A percentile compares a stretch with the other conserved stretches of the same genome.
These are phyloP conservation scores for Phengaris arion DNA, from an alignment of 2,888 invertebrate species.

Conservation along the genomic window DNA sequence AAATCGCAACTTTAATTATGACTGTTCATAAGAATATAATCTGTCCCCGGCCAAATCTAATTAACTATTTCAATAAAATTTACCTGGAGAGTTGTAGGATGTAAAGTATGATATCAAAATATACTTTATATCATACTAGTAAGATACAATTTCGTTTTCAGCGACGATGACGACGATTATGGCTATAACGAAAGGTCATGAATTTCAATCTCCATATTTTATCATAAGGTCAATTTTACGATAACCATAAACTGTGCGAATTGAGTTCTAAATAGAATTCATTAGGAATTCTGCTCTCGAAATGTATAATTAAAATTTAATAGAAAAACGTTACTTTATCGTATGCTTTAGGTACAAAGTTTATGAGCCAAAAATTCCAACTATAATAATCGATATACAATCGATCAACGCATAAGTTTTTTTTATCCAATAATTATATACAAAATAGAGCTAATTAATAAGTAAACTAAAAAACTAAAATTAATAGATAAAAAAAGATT, in stretches of 20 bases:
- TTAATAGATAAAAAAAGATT: too few species aligned
- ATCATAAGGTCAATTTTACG: conserved; percentile 22
- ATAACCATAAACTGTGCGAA: conserved; percentile 9
- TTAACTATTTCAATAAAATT: conserved; percentile 30
- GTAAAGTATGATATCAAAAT: not conserved
- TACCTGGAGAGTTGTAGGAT: not conserved
- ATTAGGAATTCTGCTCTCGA: not conserved
- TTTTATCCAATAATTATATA: too few species aligned
- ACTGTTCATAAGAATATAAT: conserved; percentile 27
- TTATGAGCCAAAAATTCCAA: not conserved
- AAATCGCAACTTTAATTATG: conserved; percentile 12
- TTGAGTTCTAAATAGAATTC: not conserved
- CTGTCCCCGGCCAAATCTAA: conserved; percentile 18
- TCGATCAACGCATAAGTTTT: too few species aligned
- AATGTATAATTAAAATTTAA: not conserved
- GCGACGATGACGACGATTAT: not conserved
- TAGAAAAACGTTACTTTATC: not conserved
- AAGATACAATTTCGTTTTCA: not conserved
- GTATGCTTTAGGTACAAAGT: not conserved
- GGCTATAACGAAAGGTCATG: conserved; percentile 8
- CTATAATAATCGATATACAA: not conserved
- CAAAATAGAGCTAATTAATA: too few species aligned
- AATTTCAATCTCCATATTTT: conserved; percentile 15
- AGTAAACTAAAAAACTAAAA: too few species aligned
- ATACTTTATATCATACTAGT: not conserved